Conservation (phyloP, 1,140 invertebrate species). For the Polyergus mexicanus region DNA sequence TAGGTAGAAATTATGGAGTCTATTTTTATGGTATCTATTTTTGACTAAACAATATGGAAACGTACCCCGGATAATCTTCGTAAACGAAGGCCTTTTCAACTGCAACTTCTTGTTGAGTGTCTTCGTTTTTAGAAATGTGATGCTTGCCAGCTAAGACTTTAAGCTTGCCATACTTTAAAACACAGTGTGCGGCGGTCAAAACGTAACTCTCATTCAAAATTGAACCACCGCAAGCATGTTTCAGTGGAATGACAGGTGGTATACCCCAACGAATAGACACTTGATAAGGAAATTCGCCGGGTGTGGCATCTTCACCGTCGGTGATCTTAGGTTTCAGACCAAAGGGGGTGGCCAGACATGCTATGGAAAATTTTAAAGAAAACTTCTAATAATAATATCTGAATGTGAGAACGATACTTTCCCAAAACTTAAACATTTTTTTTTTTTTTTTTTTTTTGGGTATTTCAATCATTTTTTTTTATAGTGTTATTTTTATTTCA, state of each 20-base stretch:
- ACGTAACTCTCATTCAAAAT: constrained; percentile 84
- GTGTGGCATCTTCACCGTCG: constrained; percentile 71
- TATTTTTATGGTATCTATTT: neutral
- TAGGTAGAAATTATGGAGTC: too few relatives aligned
- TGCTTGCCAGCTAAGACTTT: constrained; percentile 62
- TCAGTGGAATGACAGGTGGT: constrained; percentile 60
- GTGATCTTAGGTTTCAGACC: constrained; percentile 73
- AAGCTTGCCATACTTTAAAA: constrained; percentile 39
- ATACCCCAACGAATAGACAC: constrained; percentile 77
- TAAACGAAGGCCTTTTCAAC: constrained; percentile 79
- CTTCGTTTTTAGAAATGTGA: constrained; percentile 75
- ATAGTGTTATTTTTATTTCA: neutral
- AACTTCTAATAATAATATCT: neutral
- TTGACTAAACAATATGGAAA: neutral
- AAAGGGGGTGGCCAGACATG: constrained; percentile 40
- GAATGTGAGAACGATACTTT: neutral
- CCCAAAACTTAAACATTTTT: neutral
- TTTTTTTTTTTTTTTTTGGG: neutral
- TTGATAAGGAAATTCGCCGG: constrained; percentile 83
- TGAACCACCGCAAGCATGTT: constrained; percentile 87
- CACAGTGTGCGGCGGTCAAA: constrained; percentile 87
- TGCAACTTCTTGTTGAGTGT: constrained; percentile 82
- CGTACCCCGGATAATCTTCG: constrained; percentile 64
- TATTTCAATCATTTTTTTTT: constrained; percentile 5
- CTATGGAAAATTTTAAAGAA: constrained; percentile 38